Evolutionary conservation across 2,888 invertebrate genomes (phyloP).

Genomic region (Thymelicus sylvestris): DNA sequence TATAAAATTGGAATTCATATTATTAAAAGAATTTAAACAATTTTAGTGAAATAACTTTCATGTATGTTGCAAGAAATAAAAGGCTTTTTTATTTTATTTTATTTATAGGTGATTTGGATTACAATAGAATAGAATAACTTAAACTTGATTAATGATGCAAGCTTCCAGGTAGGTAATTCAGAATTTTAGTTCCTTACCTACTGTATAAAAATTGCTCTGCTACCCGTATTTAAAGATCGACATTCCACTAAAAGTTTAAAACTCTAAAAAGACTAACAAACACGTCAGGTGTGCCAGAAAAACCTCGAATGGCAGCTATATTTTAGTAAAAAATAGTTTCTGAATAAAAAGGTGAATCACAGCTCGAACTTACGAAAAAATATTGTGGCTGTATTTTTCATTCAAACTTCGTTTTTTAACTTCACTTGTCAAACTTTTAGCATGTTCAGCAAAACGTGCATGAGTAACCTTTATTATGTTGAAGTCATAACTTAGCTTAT

Average conservation of each 20-base stretch:
- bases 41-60: no score
- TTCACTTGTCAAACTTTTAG: slow-evolving; percentile 23
- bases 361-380: slow-evolving; percentile 29
- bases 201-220: neutral
- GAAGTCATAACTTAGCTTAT: neutral
- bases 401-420: slow-evolving; percentile 23
- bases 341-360: slow-evolving; percentile 35
- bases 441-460: slow-evolving; percentile 23
- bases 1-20: no score
- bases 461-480: slow-evolving; percentile 10
- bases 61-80: no score
- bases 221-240: slow-evolving; percentile 20
- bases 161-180: no score
- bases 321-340: slow-evolving; percentile 28
- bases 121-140: no score
- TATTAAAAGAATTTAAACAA: no score
- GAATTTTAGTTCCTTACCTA: no score
- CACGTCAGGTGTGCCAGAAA: slow-evolving; percentile 27
- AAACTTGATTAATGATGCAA: no score
- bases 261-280: slow-evolving; percentile 30
- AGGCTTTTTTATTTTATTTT: no score
- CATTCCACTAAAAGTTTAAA: slow-evolving; percentile 21
- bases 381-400: slow-evolving; percentile 28
- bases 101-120: no score
- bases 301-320: slow-evolving; percentile 25